Base-by-base conservation (phyloP, 2,888 invertebrate species). In the Eupeodes latifasciatus region DNA sequence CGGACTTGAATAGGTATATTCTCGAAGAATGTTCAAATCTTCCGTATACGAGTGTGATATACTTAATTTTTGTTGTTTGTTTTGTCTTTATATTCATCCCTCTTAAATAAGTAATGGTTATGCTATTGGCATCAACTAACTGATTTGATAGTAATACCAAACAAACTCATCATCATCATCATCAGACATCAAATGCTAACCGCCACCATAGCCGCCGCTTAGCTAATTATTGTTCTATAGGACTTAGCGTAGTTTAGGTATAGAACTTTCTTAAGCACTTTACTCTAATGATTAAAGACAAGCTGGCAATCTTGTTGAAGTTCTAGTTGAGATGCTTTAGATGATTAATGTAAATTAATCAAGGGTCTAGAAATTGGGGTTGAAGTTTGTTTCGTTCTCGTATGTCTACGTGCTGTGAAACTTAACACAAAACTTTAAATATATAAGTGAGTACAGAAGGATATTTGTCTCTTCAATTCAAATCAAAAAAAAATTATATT, bases 111-210 rank as follows among this genome's bases (percentile, higher is more conserved):
- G 34, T 59, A 9, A 59, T 59, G 14, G 34, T 36, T 40, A 40
- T 59, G 59, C 14, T 49, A 47, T 47, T 66, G 27, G 47, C 66
- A 27, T 27, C 66, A 49, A 19, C 12, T 49, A 27, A 27, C 14
- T 66, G 14, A 66, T 27, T 66, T 47, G 47, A 11, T 11, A 47
- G 27, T 27, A 49, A 9, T 66, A 14, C 14, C 27, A 27, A 27
- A 40, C 10, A 16, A 62, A 62, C 16, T 7, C 66, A 47, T 27
- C 27, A 1, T 27, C 27, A 27, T 27, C 27, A 27, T 27, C 27
- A 3, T 40, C 40, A 40, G 66, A n/a, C 66, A 66, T 66, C 47
- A 66, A 64, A 66, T 47, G 66, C 9, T 66, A 66, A 27, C 14
- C 27, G 27, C 27, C 27, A 27, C 27, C 27, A n/a, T n/a, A n/a